A percentile compares a stretch with the other conserved stretches of the same genome.
These are phyloP conservation scores for Bettongia penicillata DNA, from an alignment of 2,113 vertebrate genomes.

Conservation along the genomic window DNA sequence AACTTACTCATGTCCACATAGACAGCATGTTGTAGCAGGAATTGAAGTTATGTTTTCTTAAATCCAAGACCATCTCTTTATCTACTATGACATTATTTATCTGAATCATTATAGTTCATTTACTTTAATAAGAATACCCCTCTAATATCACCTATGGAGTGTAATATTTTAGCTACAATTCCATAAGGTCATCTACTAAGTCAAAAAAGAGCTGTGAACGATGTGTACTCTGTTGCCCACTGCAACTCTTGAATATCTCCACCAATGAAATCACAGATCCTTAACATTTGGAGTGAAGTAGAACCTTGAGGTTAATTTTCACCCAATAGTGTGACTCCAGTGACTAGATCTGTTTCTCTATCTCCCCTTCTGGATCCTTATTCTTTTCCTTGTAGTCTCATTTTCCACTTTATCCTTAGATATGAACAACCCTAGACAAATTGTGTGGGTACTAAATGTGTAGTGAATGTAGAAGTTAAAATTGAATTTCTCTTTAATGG, in stretches of 20 bases:
- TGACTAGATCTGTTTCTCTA: background rate
- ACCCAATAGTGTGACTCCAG: background rate
- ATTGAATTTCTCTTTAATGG: conserved; percentile 62
- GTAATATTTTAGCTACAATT: background rate
- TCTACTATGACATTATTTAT: background rate
- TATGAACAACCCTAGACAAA: background rate
- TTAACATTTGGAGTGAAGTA: background rate
- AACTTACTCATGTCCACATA: background rate
- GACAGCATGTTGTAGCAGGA: background rate
- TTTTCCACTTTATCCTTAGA: background rate
- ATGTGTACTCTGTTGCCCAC: no score
- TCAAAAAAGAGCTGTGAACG: background rate
- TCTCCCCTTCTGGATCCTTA: background rate
- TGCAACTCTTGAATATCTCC: background rate
- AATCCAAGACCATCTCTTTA: background rate
- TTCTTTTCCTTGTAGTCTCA: background rate
- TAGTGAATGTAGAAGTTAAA: conserved; percentile 51
- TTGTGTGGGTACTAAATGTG: background rate
- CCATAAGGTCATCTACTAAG: background rate
- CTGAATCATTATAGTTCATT: background rate
- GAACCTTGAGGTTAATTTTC: background rate
- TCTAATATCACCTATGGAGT: background rate
- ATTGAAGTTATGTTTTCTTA: background rate
- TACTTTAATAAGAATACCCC: background rate
- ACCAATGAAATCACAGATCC: background rate